phyloP scores from a whole-genome alignment of 2,888 invertebrate species.

The Dendrolimus pini region DNA sequence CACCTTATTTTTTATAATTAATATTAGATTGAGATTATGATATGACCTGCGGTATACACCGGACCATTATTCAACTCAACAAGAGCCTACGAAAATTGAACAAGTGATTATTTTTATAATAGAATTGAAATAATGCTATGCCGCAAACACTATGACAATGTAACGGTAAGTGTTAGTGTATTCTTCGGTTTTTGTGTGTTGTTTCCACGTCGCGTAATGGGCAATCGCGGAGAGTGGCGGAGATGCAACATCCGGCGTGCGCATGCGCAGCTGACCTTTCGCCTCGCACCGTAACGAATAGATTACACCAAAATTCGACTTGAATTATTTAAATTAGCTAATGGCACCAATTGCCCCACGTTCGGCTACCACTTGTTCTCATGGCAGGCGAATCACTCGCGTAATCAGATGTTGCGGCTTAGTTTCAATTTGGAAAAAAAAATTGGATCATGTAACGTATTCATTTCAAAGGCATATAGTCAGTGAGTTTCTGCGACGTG shows the following conservation, averaged over 20 bases:
- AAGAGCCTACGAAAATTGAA: no score
- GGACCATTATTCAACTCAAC: no score
- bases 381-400: background rate
- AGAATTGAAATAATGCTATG: no score
- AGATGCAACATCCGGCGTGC: background rate
- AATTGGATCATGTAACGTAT: no score
- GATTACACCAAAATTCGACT: background rate
- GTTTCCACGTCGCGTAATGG: background rate
- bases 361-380: background rate
- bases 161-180: background rate
- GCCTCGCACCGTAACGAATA: background rate
- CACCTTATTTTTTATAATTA: no score
- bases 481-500: no score
- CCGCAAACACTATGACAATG: background rate
- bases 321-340: background rate
- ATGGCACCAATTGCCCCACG: background rate
- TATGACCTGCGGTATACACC: no score
- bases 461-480: no score
- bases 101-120: no score
- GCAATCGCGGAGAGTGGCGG: background rate
- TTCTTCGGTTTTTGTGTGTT: background rate
- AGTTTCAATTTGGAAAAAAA: background rate
- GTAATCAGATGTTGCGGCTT: background rate
- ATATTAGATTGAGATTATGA: no score
- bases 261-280: background rate